These are phyloP conservation scores for Rhopalosiphum padi DNA, from an alignment of 1,140 invertebrate genomes.

Conservation along the genomic window DNA sequence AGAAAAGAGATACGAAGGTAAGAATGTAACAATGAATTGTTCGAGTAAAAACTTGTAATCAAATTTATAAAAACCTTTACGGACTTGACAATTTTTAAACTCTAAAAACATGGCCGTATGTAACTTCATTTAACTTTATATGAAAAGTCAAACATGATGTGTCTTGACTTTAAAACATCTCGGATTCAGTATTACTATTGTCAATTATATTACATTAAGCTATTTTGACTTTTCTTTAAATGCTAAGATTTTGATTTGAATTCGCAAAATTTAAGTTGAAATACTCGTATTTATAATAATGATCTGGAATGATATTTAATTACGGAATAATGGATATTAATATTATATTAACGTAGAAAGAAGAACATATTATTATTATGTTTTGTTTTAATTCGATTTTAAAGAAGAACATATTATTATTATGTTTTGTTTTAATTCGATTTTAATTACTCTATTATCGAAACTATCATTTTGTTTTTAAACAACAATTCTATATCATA, in stretches of 20 bases:
- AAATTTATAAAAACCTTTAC: constrained; percentile 51
- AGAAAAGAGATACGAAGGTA: constrained; percentile 38
- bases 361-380: not conserved
- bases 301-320: not conserved
- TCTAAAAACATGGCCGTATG: not conserved
- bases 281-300: not conserved
- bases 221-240: not conserved
- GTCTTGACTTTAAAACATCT: not conserved
- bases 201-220: not conserved
- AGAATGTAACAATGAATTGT: constrained; percentile 6
- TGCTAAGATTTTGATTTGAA: not conserved
- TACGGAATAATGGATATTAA: not conserved
- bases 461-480: not conserved
- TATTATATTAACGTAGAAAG: not conserved
- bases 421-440: not conserved
- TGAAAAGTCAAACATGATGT: constrained; percentile 24
- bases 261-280: not conserved
- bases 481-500: not conserved
- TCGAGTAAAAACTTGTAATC: constrained; percentile 24
- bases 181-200: not conserved
- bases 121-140: not conserved
- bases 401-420: not conserved
- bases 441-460: constrained; percentile 12
- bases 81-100: not conserved
- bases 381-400: not conserved